A percentile compares a stretch with the other conserved stretches of the same genome.
Evolutionary conservation across 2,113 vertebrate genomes (phyloP).

Genomic region (Vimba vimba): DNA sequence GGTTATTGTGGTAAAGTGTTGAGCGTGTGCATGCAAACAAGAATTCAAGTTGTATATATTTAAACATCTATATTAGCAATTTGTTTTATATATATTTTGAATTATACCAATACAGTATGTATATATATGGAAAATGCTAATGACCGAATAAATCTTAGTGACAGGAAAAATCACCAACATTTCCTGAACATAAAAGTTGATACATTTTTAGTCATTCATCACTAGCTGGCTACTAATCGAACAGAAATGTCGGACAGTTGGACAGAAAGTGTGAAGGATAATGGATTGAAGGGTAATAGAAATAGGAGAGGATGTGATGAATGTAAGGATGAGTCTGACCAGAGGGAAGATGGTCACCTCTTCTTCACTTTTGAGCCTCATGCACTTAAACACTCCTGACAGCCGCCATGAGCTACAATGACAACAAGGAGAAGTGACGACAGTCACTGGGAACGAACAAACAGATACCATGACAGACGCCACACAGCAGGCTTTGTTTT

Average conservation of each 20-base stretch:
- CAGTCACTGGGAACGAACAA: neutral
- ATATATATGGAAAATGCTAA: neutral
- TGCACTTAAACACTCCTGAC: constrained; percentile 48
- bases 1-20: no score
- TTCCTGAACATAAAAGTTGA: neutral
- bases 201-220: constrained; percentile 1
- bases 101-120: no score
- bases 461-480: neutral
- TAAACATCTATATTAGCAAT: no score
- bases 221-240: neutral
- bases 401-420: constrained; percentile 48
- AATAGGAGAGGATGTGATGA: constrained; percentile 25
- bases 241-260: neutral
- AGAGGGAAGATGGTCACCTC: constrained; percentile 38
- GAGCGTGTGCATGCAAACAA: no score
- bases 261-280: constrained; percentile 19
- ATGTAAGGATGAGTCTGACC: constrained; percentile 12
- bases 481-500: neutral
- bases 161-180: neutral
- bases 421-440: constrained; percentile 33
- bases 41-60: no score
- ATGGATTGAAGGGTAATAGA: neutral
- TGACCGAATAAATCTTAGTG: neutral
- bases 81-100: no score
- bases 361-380: constrained; percentile 27